phyloP scores from a whole-genome alignment of 2,797 vertebrate species.

The Arvicola amphibius region DNA sequence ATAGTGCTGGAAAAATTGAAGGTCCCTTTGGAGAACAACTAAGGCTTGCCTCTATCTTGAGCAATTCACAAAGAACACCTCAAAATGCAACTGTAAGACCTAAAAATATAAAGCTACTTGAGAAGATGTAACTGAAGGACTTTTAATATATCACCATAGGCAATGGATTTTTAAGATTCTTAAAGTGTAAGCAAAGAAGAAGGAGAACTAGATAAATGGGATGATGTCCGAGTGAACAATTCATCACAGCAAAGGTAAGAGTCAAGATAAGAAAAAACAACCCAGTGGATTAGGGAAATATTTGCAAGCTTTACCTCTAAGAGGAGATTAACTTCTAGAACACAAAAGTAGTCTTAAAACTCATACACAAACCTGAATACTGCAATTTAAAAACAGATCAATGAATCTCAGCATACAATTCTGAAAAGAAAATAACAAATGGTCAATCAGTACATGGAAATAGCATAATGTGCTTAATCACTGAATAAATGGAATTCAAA shows the following conservation, averaged over 20 bases:
- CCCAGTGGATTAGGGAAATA: not conserved
- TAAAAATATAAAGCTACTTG: not conserved
- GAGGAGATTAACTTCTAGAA: not conserved
- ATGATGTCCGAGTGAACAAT: not conserved
- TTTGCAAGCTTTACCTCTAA: not conserved
- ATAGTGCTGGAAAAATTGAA: not conserved
- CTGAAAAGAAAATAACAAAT: not conserved
- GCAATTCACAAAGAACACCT: not conserved
- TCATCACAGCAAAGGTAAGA: not conserved
- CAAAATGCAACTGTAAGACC: not conserved
- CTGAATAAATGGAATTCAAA: not conserved
- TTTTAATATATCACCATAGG: not conserved
- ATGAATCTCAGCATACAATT: not conserved
- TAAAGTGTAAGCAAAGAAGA: not conserved
- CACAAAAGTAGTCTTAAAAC: not conserved
- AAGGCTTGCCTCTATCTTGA: not conserved
- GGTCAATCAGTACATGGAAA: not conserved
- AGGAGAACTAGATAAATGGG: not conserved
- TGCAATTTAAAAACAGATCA: not conserved
- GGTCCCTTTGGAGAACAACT: not conserved
- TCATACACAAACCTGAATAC: not conserved
- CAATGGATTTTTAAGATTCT: not conserved
- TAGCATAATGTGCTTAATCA: not conserved
- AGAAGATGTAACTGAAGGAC: not conserved
- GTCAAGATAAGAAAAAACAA: not conserved